Evolutionary conservation across 2,888 invertebrate genomes (phyloP).

Genomic region (Pardosa pseudoannulata): DNA sequence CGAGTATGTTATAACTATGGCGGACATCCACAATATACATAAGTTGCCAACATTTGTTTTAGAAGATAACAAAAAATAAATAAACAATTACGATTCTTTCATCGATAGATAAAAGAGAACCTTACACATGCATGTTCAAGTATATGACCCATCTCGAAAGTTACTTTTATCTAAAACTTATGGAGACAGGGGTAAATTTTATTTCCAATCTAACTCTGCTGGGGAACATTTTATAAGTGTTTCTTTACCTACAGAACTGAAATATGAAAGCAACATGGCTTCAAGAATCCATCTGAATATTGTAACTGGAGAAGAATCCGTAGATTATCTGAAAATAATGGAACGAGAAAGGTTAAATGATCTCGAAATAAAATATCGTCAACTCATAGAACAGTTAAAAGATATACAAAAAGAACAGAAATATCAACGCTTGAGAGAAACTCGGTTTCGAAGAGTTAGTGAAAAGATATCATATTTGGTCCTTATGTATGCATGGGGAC

Average conservation of each 20-base stretch:
- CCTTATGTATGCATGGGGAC: background rate
- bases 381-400: background rate
- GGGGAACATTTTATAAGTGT: slow-evolving; percentile 1
- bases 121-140: too few relatives aligned
- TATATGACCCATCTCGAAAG: background rate
- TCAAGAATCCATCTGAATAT: background rate
- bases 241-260: background rate
- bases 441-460: background rate
- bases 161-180: background rate
- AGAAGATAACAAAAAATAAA: too few relatives aligned
- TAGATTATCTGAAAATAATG: background rate
- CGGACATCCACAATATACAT: too few relatives aligned
- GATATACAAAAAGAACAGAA: slow-evolving; percentile 4
- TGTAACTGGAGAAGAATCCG: background rate
- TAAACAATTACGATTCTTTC: too few relatives aligned
- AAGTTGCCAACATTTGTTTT: too few relatives aligned
- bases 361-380: background rate
- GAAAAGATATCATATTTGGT: background rate
- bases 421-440: slow-evolving; percentile 9
- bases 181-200: background rate
- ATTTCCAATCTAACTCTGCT: background rate
- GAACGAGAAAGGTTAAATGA: background rate
- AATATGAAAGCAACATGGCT: background rate
- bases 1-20: too few relatives aligned
- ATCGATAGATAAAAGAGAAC: too few relatives aligned